Conservation (phyloP, 2,888 invertebrate genomes). For the Aquatica leii region DNA sequence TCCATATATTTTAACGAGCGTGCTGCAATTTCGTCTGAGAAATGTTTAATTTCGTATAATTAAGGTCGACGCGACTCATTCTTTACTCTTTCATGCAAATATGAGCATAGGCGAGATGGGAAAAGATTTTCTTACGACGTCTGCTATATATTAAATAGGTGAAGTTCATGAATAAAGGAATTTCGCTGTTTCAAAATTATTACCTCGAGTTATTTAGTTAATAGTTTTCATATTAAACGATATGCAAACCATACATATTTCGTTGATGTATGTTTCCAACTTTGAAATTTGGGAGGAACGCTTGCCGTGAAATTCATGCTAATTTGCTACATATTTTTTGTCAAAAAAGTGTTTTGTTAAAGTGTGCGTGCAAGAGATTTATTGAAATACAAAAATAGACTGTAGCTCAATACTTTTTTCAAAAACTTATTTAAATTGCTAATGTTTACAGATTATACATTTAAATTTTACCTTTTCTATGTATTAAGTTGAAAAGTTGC, state of each 20-base stretch:
- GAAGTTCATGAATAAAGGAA: constrained; percentile 7
- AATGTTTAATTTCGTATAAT: constrained; percentile 39
- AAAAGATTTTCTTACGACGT: not conserved
- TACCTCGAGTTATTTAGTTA: constrained; percentile 18
- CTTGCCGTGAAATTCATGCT: too few relatives aligned
- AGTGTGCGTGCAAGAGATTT: too few relatives aligned
- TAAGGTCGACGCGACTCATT: constrained; percentile 3
- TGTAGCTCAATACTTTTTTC: too few relatives aligned
- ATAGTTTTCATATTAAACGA: constrained; percentile 18
- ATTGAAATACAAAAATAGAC: too few relatives aligned
- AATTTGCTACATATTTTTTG: too few relatives aligned
- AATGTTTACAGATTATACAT: too few relatives aligned
- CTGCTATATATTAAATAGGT: not conserved
- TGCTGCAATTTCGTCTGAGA: constrained; percentile 39
- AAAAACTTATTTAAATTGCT: too few relatives aligned
- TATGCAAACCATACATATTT: constrained; percentile 5
- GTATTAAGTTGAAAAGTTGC: too few relatives aligned
- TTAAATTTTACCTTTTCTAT: too few relatives aligned
- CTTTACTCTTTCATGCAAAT: not conserved
- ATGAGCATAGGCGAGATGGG: not conserved
- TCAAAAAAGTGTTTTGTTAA: too few relatives aligned
- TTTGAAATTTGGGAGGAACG: not conserved
- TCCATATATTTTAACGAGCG: constrained; percentile 40
- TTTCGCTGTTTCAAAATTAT: constrained; percentile 13
- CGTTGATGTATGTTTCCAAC: not conserved